Evolutionary conservation across 2,797 vertebrate genomes (phyloP).

Genomic region (Anguilla megastoma): DNA sequence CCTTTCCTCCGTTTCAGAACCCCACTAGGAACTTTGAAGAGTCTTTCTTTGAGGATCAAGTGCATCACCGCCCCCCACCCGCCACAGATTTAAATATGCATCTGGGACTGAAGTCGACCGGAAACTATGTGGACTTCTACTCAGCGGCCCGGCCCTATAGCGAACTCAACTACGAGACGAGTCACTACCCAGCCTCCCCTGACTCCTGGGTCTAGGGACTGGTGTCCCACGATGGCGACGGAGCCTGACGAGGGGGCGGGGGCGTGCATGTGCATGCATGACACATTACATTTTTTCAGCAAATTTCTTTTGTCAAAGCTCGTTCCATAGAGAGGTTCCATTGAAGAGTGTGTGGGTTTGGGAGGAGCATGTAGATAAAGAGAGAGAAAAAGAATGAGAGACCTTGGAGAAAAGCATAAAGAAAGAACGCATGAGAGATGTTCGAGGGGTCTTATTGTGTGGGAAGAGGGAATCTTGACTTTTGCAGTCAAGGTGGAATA

Average conservation of each 20-base stretch:
- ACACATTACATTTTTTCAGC: constrained; percentile 79
- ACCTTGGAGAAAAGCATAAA: constrained; percentile 63
- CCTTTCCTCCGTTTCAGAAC: constrained; percentile 84
- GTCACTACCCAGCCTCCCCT: constrained; percentile 96
- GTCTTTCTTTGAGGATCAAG: constrained; percentile 87
- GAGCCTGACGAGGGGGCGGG: constrained; percentile 29
- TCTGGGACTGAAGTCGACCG: constrained; percentile 97
- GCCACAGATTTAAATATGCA: constrained; percentile 95
- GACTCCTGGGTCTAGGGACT: constrained; percentile 94
- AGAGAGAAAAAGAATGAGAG: constrained; percentile 32
- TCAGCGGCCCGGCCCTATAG: constrained; percentile 97
- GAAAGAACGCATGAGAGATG: constrained; percentile 52
- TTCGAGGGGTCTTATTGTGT: constrained; percentile 61
- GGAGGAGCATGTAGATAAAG: not conserved
- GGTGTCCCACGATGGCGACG: constrained; percentile 12
- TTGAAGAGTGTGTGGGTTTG: constrained; percentile 32
- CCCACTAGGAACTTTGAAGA: constrained; percentile 85
- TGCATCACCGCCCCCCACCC: constrained; percentile 83
- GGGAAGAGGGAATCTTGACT: constrained; percentile 58
- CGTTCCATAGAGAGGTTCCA: constrained; percentile 75
- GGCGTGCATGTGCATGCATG: constrained; percentile 91
- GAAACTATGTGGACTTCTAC: constrained; percentile 99
- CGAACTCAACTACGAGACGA: constrained; percentile 98
- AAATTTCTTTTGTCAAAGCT: constrained; percentile 83
- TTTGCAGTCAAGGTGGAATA: constrained; percentile 56